Base-by-base conservation (phyloP, 2,888 invertebrate species). In the Dichetophora obliterata region DNA sequence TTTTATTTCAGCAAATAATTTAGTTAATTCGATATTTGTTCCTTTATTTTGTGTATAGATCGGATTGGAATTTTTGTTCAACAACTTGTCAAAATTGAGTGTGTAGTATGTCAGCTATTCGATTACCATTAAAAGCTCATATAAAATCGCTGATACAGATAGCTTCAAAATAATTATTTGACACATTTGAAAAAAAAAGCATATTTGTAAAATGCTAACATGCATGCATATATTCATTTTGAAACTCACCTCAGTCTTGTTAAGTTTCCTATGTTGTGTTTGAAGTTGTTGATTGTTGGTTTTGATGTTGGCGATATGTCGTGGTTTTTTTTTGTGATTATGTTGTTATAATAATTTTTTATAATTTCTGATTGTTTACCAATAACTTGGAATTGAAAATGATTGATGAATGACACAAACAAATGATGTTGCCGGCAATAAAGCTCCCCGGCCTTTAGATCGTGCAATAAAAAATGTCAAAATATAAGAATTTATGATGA, bases 181-280 rank as follows among this genome's bases (percentile, higher is more conserved):
- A 6, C 8, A 6, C 4, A 37, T 37, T 37, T 5, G 8, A 11
- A 43, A 43, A 66, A 43, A 66, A 31, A 19, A 65, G 19, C n/a
- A 63, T 34, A 65, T 16, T n/a, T n/a, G n/a, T n/a, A 3, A 11
- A 68, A 19, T 9, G 4, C 9, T 24, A n/a, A 8, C n/a, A 50
- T n/a, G n/a, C n/a, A n/a, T n/a, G n/a, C n/a, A n/a, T n/a, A n/a
- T 16, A 27, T 16, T 34, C 1, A 6, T n/a, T 34, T 59, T 9
- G 34, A 77, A 82, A 88, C 86, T 87, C 85, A 87, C 87, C 87
- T 87, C 87, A 88, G 88, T 87, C 88, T 87, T 87, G 84, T 87
- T 84, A 83, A 85, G 84, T 86, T 86, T 87, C 84, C 85, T 85
- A 85, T 83, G 84, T 82, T 83, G 83, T 82, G 82, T 82, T 81